A percentile compares a stretch with the other conserved stretches of the same genome.
These are phyloP conservation scores for Xiphorhynchus elegans DNA, from an alignment of 2,113 vertebrate genomes.

Conservation along the genomic window DNA sequence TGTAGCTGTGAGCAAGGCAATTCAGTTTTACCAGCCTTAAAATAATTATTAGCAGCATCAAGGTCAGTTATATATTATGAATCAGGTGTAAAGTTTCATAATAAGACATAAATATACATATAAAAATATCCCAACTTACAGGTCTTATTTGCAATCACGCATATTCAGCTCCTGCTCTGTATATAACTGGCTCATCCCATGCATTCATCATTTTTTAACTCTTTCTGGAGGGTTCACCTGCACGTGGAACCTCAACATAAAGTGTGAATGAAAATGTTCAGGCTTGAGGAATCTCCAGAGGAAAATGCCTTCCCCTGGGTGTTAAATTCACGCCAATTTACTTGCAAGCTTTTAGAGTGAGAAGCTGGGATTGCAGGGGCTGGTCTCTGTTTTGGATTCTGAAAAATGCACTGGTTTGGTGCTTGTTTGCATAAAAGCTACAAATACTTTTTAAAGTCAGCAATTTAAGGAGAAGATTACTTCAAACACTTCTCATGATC, in stretches of 20 bases:
- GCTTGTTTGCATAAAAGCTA: slow-evolving; percentile 9
- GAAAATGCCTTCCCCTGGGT: neutral
- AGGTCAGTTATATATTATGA: neutral
- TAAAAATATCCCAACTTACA: neutral
- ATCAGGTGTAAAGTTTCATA: neutral
- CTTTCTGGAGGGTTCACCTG: slow-evolving; percentile 18
- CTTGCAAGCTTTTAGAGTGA: neutral
- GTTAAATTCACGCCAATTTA: neutral
- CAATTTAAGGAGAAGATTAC: neutral
- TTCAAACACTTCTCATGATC: neutral
- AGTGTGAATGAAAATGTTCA: neutral
- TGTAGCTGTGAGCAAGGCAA: neutral
- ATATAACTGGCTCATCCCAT: neutral
- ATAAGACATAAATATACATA: neutral
- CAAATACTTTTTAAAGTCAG: slow-evolving; percentile 9
- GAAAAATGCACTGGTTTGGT: neutral
- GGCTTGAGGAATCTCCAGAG: neutral
- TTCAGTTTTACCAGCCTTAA: neutral
- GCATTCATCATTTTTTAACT: neutral
- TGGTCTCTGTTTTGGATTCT: neutral
- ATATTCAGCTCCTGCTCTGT: neutral
- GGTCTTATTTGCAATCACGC: neutral
- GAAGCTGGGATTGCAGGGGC: neutral
- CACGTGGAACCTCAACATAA: neutral
- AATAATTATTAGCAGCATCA: neutral